Evolutionary conservation across 1,140 invertebrate species (phyloP).

Genomic region (Phymastichus coffea): DNA sequence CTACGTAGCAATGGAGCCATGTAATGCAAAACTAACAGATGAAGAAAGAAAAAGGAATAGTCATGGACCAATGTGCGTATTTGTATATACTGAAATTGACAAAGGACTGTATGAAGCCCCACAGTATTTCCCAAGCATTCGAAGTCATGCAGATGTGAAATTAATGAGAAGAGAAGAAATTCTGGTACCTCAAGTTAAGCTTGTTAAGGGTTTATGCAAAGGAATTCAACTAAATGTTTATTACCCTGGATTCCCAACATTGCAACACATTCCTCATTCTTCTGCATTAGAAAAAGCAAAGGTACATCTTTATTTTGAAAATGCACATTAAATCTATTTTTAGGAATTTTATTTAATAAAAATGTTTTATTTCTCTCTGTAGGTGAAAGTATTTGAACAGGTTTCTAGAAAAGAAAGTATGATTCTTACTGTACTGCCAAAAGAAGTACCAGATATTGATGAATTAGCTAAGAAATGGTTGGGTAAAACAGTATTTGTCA

Average conservation of each 20-base stretch:
- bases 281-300: constrained; percentile 68
- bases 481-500: constrained; percentile 74
- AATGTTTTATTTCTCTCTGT: constrained; percentile 7
- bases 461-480: constrained; percentile 65
- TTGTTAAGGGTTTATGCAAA: constrained; percentile 75
- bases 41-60: constrained; percentile 77
- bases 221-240: constrained; percentile 70
- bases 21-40: constrained; percentile 65
- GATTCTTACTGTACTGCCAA: constrained; percentile 67
- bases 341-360: constrained; percentile 5
- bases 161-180: constrained; percentile 63
- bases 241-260: constrained; percentile 88
- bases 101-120: constrained; percentile 62
- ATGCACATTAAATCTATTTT: neutral
- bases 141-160: constrained; percentile 61
- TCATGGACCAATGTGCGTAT: constrained; percentile 84
- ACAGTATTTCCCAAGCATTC: constrained; percentile 67
- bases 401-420: constrained; percentile 78
- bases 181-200: constrained; percentile 59
- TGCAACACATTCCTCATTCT: constrained; percentile 78
- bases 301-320: constrained; percentile 40
- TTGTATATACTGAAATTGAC: constrained; percentile 64
- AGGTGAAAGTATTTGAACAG: constrained; percentile 84
- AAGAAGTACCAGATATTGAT: constrained; percentile 43
- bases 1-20: constrained; percentile 74